phyloP scores from a whole-genome alignment of 2,113 vertebrate genomes.

The Pogonocichla stellata region DNA sequence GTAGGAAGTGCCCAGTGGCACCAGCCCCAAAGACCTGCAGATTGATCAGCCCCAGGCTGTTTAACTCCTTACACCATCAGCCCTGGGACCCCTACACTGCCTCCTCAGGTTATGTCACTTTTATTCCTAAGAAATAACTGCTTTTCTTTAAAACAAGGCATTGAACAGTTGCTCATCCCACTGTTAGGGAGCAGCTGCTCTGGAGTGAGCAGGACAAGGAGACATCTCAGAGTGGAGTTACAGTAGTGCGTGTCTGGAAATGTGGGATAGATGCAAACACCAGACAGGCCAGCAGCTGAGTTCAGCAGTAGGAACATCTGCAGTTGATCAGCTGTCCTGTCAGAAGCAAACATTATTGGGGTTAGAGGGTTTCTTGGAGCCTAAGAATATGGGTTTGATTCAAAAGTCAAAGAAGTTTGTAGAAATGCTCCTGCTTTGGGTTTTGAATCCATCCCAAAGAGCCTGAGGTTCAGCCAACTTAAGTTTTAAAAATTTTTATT shows the following conservation, averaged over 20 bases:
- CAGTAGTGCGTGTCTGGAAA: not conserved
- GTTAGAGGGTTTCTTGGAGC: constrained; percentile 33
- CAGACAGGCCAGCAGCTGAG: constrained; percentile 21
- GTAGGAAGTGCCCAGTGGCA: not conserved
- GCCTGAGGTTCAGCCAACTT: constrained; percentile 18
- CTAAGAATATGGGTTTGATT: constrained; percentile 50
- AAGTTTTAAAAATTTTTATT: constrained; percentile 13
- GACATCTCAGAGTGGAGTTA: not conserved
- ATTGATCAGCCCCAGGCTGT: not conserved
- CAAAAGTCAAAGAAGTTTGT: constrained; percentile 59
- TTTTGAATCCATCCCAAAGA: constrained; percentile 57
- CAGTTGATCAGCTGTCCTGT: constrained; percentile 50
- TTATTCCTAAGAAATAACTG: not conserved
- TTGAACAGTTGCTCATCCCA: not conserved
- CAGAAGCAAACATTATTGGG: constrained; percentile 5
- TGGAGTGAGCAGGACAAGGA: not conserved
- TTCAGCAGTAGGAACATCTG: constrained; percentile 46
- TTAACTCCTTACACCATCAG: not conserved
- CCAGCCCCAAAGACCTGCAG: not conserved
- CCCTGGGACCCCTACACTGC: not conserved
- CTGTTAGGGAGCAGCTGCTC: not conserved
- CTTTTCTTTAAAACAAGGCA: not conserved
- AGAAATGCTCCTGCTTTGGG: not conserved
- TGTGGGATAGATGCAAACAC: not conserved
- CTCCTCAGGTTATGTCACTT: not conserved